A percentile compares a stretch with the other conserved stretches of the same genome.
These are phyloP conservation scores for Rhinogobius similis DNA, from an alignment of 2,113 vertebrate species.

Conservation along the genomic window DNA sequence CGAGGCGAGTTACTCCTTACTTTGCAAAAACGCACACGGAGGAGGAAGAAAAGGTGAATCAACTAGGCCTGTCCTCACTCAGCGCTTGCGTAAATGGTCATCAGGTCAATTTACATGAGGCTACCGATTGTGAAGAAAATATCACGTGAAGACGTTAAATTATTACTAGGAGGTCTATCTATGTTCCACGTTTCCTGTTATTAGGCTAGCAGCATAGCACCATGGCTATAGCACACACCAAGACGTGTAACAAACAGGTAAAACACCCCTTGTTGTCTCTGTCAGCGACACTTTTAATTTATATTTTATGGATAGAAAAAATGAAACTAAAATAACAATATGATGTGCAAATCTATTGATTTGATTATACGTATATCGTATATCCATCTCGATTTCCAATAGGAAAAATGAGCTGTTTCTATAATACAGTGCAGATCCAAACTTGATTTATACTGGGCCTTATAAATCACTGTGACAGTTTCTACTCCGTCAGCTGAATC, in stretches of 20 bases:
- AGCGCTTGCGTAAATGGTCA: not conserved
- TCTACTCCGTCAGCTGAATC: conserved; percentile 69
- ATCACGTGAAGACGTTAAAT: not conserved
- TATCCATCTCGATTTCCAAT: conserved; percentile 35
- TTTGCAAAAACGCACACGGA: not conserved
- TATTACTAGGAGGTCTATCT: not conserved
- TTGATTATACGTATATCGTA: too few relatives aligned
- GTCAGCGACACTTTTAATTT: too few relatives aligned
- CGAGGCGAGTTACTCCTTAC: not conserved
- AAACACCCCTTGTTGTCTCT: too few relatives aligned
- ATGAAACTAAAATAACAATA: too few relatives aligned
- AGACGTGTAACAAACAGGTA: too few relatives aligned
- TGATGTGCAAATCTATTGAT: too few relatives aligned
- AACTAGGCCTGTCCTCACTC: not conserved
- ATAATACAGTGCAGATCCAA: conserved; percentile 33
- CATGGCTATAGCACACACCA: too few relatives aligned
- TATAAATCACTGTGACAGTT: conserved; percentile 70
- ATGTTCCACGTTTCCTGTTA: not conserved
- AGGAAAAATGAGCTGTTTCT: conserved; percentile 60
- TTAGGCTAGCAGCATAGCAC: not conserved
- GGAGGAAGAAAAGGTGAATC: not conserved
- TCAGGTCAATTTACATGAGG: not conserved
- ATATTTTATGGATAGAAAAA: too few relatives aligned
- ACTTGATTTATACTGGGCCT: conserved; percentile 59
- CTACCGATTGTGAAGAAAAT: not conserved